Conservation (phyloP, 2,797 vertebrate genomes). For the Microctenopoma steveboyesi region DNA sequence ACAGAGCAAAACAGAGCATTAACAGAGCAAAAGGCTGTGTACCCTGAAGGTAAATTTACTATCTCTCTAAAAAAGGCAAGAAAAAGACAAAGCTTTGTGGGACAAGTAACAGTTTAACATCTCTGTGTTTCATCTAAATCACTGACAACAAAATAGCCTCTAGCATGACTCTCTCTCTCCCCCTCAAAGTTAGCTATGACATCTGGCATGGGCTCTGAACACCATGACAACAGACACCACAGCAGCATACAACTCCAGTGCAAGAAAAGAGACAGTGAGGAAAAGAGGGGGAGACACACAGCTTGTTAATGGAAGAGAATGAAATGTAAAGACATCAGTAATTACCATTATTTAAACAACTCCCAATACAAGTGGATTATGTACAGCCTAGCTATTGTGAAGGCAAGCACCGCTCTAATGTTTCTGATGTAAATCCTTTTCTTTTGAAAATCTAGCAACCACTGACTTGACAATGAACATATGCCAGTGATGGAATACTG, state of each 20-base stretch:
- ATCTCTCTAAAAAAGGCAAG: constrained; percentile 54
- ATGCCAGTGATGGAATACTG: constrained; percentile 25
- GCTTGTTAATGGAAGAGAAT: constrained; percentile 82
- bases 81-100: constrained; percentile 72
- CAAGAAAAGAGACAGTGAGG: constrained; percentile 70
- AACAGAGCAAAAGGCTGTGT: constrained; percentile 73
- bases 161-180: constrained; percentile 81
- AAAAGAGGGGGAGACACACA: constrained; percentile 60
- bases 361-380: constrained; percentile 82
- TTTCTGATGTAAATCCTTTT: constrained; percentile 66
- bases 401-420: constrained; percentile 63
- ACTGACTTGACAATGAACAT: constrained; percentile 53
- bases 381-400: constrained; percentile 69
- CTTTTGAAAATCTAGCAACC: constrained; percentile 51
- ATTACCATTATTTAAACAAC: constrained; percentile 85
- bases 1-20: constrained; percentile 32
- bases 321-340: constrained; percentile 83
- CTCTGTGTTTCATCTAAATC: constrained; percentile 85
- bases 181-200: constrained; percentile 87
- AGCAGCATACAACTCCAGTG: constrained; percentile 80
- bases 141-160: constrained; percentile 88
- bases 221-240: constrained; percentile 86
- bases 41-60: constrained; percentile 82
- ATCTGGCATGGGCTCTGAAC: constrained; percentile 89
- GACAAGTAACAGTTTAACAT: constrained; percentile 85